Evolutionary conservation across 2,797 vertebrate species (phyloP).

Genomic region (Sebastes cheni): DNA sequence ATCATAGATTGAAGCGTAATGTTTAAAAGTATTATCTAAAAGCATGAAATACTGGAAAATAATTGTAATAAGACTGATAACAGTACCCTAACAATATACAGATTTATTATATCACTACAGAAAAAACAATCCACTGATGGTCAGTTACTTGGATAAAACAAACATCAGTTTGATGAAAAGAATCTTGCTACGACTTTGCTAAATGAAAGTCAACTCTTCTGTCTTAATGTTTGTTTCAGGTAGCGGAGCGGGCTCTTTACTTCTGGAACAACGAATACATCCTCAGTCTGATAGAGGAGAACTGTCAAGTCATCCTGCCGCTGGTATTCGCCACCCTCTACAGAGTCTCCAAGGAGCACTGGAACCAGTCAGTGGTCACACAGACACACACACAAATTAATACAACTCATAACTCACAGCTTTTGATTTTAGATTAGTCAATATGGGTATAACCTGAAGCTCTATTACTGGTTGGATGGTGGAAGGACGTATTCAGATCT

Average conservation of each 20-base stretch:
- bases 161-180: not conserved
- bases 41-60: not conserved
- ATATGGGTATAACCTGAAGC: not conserved
- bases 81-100: not conserved
- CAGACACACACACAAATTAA: not conserved
- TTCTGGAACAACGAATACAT: constrained; percentile 98
- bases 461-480: not conserved
- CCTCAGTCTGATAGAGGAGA: constrained; percentile 95
- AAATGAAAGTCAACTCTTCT: not conserved
- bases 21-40: not conserved
- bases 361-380: constrained; percentile 90
- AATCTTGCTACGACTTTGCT: not conserved
- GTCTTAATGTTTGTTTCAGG: constrained; percentile 73
- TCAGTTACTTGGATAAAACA: not conserved
- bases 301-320: constrained; percentile 93
- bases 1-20: not conserved
- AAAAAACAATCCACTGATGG: not conserved
- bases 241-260: constrained; percentile 95
- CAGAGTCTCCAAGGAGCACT: constrained; percentile 95
- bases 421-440: not conserved
- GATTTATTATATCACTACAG: not conserved
- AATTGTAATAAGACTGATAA: not conserved
- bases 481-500: not conserved
- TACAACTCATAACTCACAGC: not conserved
- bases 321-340: constrained; percentile 94